Conservation (phyloP, 1,140 invertebrate species). For the Andrena cerasifolii region DNA sequence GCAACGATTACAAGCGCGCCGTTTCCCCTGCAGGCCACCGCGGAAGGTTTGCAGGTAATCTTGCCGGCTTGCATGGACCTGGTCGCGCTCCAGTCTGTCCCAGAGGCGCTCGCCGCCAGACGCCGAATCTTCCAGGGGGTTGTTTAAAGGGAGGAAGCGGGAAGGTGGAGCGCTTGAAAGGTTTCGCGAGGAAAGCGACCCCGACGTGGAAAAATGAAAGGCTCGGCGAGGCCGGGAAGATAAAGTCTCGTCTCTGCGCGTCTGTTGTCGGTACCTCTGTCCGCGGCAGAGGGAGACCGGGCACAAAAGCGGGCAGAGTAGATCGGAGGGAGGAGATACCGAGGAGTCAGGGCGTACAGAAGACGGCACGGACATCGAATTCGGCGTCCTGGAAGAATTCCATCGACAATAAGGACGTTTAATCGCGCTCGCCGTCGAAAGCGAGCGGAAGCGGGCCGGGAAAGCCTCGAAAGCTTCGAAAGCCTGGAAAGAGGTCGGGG, state of each 20-base stretch:
- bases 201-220: background rate
- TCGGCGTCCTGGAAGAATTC: slow-evolving; percentile 41
- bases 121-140: background rate
- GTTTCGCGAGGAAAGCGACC: slow-evolving; percentile 4
- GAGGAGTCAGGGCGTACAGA: slow-evolving; percentile 13
- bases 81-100: no score
- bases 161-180: background rate
- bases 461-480: slow-evolving; percentile 1
- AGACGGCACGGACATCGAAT: slow-evolving; percentile 17
- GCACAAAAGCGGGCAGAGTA: slow-evolving; percentile 6
- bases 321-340: background rate
- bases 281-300: background rate
- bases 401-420: slow-evolving; percentile 43
- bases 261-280: background rate
- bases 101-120: no score
- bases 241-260: background rate
- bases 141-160: background rate
- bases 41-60: background rate
- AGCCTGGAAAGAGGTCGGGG: no score
- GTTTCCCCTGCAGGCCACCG: background rate
- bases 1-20: background rate
- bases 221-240: background rate
- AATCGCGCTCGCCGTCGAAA: slow-evolving; percentile 35
- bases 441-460: background rate
- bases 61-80: background rate